Percentiles rank a stretch among this genome's conserved stretches.
These are phyloP conservation scores for Dryobotodes eremita DNA, from an alignment of 2,888 invertebrate genomes.

Conservation along the genomic window DNA sequence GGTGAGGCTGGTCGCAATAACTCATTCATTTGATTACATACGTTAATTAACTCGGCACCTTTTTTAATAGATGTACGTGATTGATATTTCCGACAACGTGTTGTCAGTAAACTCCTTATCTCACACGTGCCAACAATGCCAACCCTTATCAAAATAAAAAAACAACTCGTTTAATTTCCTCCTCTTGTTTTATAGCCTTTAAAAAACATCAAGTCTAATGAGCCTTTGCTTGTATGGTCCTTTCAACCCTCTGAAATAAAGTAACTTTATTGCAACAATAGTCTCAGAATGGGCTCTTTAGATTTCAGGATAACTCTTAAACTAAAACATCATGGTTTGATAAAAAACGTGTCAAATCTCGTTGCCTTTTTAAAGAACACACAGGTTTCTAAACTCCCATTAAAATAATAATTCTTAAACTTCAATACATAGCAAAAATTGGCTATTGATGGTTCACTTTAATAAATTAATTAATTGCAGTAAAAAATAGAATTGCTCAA, in stretches of 20 bases:
- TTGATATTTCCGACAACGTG: conserved; percentile 39
- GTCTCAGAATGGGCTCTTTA: neutral
- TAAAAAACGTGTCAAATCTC: neutral
- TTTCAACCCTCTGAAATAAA: neutral
- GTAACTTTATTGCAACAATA: conserved; percentile 22
- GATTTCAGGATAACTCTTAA: conserved; percentile 2
- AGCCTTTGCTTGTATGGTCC: conserved; percentile 31
- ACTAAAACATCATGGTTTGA: conserved; percentile 4
- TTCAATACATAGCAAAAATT: no score
- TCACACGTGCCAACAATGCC: conserved; percentile 35
- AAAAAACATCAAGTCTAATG: conserved; percentile 49
- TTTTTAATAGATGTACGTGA: conserved; percentile 42
- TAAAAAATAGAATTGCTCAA: neutral
- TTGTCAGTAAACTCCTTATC: conserved; percentile 39
- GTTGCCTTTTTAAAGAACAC: neutral
- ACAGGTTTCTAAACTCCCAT: neutral
- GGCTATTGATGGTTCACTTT: neutral
- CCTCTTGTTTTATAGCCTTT: conserved; percentile 20
- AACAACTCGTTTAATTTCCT: conserved; percentile 44
- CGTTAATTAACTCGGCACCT: conserved; percentile 16
- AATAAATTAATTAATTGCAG: neutral
- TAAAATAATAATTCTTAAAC: neutral
- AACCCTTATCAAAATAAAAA: conserved; percentile 55
- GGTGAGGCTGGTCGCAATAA: neutral
- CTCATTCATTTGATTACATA: neutral